Conservation (phyloP, 1,140 invertebrate genomes). For the Drosophila sucinea region DNA sequence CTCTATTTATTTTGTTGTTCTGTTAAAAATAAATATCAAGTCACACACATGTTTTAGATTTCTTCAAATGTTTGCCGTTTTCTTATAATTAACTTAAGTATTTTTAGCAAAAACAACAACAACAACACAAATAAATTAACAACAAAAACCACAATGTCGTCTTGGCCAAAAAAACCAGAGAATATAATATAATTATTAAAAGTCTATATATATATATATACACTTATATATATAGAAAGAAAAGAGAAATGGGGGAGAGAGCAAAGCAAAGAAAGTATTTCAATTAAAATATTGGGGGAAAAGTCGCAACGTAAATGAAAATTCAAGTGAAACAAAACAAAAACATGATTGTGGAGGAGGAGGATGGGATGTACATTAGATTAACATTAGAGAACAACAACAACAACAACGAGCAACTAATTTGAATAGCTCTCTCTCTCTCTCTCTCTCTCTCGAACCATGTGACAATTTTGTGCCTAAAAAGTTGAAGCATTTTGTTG, state of each 20-base stretch:
- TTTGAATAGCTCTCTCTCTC: not conserved
- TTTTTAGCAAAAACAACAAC: slow-evolving; percentile 65
- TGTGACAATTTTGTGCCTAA: not conserved
- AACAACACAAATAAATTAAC: slow-evolving; percentile 41
- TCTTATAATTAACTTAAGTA: slow-evolving; percentile 79
- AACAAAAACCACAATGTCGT: slow-evolving; percentile 26
- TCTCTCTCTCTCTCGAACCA: not conserved
- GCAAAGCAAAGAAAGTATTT: slow-evolving; percentile 62
- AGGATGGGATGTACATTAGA: not conserved
- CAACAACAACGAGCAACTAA: not conserved
- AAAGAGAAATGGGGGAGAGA: not conserved
- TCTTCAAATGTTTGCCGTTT: slow-evolving; percentile 50
- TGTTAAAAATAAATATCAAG: slow-evolving; percentile 78
- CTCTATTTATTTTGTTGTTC: not conserved
- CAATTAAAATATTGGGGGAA: slow-evolving; percentile 54
- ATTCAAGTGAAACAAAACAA: slow-evolving; percentile 6
- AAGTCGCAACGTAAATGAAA: slow-evolving; percentile 6
- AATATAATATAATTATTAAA: slow-evolving; percentile 1
- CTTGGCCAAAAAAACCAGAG: slow-evolving; percentile 19
- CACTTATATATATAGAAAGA: not conserved
- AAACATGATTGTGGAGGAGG: not conserved
- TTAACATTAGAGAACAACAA: not conserved
- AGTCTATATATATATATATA: not conserved
- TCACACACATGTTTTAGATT: slow-evolving; percentile 78
- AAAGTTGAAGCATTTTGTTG: not conserved